phyloP scores from a whole-genome alignment of 2,797 vertebrate species.

The Scolopax rusticola region DNA sequence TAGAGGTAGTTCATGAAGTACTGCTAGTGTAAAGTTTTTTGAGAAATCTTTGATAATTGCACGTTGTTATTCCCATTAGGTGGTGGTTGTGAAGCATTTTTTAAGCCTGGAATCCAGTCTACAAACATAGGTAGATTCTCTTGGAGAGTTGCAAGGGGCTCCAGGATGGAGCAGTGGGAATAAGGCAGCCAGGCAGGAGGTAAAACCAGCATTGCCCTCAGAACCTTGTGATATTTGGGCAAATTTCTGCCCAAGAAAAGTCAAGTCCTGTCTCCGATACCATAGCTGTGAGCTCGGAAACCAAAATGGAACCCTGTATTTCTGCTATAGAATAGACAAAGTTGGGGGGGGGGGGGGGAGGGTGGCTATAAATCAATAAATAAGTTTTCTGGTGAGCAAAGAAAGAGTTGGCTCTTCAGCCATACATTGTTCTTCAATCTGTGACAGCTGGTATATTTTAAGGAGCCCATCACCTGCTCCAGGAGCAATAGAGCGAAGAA shows the following conservation, averaged over 20 bases:
- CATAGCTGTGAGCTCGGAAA: not conserved
- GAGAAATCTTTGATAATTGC: not conserved
- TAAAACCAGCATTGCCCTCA: not conserved
- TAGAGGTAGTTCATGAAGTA: not conserved
- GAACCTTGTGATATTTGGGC: not conserved
- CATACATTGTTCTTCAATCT: not conserved
- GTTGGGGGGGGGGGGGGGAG: not conserved
- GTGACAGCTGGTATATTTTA: not conserved
- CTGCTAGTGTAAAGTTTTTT: not conserved
- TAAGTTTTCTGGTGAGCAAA: not conserved
- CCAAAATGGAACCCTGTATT: not conserved
- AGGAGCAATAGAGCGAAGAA: not conserved
- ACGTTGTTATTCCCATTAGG: not conserved
- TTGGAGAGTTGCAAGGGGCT: accelerated
- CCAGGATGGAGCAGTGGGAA: not conserved
- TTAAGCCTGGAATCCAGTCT: not conserved
- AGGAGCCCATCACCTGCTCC: not conserved
- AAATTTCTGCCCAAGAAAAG: not conserved
- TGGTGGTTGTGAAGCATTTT: not conserved
- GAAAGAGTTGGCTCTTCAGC: not conserved
- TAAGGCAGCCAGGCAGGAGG: not conserved
- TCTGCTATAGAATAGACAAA: not conserved
- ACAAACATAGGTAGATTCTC: not conserved
- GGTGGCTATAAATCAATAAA: not conserved
- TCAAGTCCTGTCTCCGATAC: not conserved